Evolutionary conservation across 2,797 vertebrate species (phyloP).

Genomic region (Xerus rutilus): DNA sequence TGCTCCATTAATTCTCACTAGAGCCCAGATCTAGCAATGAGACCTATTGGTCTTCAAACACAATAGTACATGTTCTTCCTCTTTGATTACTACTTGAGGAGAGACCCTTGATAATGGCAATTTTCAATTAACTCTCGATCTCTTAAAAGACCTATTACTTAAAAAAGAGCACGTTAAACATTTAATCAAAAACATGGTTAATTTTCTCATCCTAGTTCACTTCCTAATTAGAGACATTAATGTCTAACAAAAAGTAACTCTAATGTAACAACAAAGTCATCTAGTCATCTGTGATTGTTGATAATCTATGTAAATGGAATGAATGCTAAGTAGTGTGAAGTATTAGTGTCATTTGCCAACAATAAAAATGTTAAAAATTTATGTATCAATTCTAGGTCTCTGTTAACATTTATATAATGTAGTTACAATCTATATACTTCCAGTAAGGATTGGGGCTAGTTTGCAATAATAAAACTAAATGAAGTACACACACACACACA

Average conservation of each 20-base stretch:
- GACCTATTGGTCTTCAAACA: slow-evolving; percentile 53
- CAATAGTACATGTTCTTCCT: not conserved
- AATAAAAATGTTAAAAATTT: slow-evolving; percentile 24
- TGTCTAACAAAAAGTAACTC: slow-evolving; percentile 52
- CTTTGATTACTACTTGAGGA: slow-evolving; percentile 88
- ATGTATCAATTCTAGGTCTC: not conserved
- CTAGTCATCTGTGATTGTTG: slow-evolving; percentile 39
- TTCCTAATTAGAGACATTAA: slow-evolving; percentile 70
- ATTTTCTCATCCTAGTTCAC: slow-evolving; percentile 77
- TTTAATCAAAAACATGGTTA: slow-evolving; percentile 82
- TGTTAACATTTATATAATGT: not conserved
- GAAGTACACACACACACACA: not conserved
- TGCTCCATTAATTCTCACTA: slow-evolving; percentile 35
- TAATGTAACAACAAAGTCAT: slow-evolving; percentile 36
- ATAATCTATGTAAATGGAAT: not conserved
- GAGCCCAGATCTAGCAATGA: not conserved
- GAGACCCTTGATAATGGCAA: slow-evolving; percentile 70
- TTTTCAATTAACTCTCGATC: slow-evolving; percentile 89
- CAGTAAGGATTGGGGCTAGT: not conserved
- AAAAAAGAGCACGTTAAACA: slow-evolving; percentile 80
- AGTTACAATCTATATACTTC: slow-evolving; percentile 5
- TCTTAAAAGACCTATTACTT: slow-evolving; percentile 86
- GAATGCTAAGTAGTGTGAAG: not conserved
- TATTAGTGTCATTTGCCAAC: slow-evolving; percentile 30
- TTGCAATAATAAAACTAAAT: not conserved